phyloP scores from a whole-genome alignment of 37 sponge, comb jelly and placozoan species.

The Mnemiopsis leidyi region DNA sequence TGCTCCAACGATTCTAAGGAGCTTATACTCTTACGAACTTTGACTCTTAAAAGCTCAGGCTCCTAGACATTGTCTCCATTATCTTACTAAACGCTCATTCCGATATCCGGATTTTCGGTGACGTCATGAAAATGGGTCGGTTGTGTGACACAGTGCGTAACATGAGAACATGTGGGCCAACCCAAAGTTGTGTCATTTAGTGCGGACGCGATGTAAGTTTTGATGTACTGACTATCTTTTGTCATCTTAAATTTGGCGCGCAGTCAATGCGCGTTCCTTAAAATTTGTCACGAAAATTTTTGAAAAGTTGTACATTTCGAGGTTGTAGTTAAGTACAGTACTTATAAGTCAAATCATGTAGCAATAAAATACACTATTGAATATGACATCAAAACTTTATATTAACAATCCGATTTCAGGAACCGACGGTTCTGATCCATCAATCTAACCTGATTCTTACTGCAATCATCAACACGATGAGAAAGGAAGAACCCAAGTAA shows the following conservation, averaged over 20 bases:
- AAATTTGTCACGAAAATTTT: background rate
- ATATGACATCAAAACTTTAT: too few species aligned
- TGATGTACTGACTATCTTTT: background rate
- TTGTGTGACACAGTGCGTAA: background rate
- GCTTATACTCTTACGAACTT: too few species aligned
- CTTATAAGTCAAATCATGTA: too few species aligned
- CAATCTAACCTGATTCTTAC: constrained; percentile 91
- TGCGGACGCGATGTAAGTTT: background rate
- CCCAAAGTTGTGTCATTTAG: background rate
- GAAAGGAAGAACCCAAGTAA: constrained; percentile 92
- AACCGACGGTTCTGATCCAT: constrained; percentile 56
- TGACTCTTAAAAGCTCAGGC: too few species aligned
- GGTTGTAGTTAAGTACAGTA: background rate
- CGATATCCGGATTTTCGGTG: too few species aligned
- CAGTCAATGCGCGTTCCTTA: background rate
- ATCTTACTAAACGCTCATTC: too few species aligned
- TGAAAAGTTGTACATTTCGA: background rate
- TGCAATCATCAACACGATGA: constrained; percentile 95
- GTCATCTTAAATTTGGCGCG: background rate
- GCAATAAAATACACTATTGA: too few species aligned
- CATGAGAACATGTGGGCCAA: background rate
- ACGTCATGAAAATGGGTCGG: background rate
- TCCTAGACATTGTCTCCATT: too few species aligned
- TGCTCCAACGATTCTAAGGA: too few species aligned
- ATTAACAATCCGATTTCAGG: constrained; percentile 7